Evolutionary conservation across 1,140 invertebrate species (phyloP).

Genomic region (Liolophura sinensis): DNA sequence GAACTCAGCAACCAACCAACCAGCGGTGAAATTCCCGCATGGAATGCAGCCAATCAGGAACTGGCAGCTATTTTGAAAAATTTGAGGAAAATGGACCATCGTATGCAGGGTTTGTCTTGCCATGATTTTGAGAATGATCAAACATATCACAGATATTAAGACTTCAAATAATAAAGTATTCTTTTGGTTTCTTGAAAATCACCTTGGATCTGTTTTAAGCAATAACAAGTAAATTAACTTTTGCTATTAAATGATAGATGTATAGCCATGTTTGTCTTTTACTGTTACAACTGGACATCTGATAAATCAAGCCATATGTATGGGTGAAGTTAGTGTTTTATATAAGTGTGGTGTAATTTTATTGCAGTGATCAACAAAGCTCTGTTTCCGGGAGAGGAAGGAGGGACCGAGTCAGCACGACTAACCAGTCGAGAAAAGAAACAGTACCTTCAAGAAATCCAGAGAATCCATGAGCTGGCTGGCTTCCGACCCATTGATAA

Average conservation of each 20-base stretch:
- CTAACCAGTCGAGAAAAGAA: slow-evolving; percentile 32
- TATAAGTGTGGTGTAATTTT: slow-evolving; percentile 19
- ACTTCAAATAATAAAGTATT: not conserved
- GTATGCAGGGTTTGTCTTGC: slow-evolving; percentile 61
- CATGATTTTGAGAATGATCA: not conserved
- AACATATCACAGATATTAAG: not conserved
- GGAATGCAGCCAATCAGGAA: slow-evolving; percentile 59
- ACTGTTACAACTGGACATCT: not conserved
- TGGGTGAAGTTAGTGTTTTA: not conserved
- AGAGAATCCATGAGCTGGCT: slow-evolving; percentile 47
- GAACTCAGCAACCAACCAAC: slow-evolving; percentile 43
- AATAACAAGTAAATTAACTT: not conserved
- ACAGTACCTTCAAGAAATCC: slow-evolving; percentile 47
- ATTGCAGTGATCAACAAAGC: slow-evolving; percentile 57
- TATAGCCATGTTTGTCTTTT: not conserved
- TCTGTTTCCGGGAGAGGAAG: slow-evolving; percentile 54
- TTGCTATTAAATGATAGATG: not conserved
- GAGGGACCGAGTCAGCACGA: slow-evolving; percentile 30
- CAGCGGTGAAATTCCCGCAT: slow-evolving; percentile 52
- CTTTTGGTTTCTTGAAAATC: not conserved
- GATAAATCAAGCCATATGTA: not conserved
- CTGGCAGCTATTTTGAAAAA: slow-evolving; percentile 66
- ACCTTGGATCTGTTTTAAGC: not conserved
- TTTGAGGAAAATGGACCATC: slow-evolving; percentile 66
- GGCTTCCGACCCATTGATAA: slow-evolving; percentile 52